Percentiles rank a stretch among this genome's conserved stretches.
Evolutionary conservation across 1,140 invertebrate species (phyloP).

Genomic region (Asobara japonica): DNA sequence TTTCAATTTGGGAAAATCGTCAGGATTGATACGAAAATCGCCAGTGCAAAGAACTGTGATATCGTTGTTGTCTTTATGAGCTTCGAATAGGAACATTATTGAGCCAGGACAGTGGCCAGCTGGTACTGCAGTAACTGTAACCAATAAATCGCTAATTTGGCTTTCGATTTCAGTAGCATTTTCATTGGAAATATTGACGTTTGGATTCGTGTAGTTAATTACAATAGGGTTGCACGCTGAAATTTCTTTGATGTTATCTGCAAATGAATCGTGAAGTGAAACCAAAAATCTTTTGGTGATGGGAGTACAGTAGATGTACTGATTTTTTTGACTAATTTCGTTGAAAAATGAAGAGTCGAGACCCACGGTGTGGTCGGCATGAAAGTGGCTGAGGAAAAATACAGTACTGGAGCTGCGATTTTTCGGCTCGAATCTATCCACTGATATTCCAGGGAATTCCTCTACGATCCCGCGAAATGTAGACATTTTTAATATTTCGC

Average conservation of each 20-base stretch:
- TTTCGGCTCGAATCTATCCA: slow-evolving; percentile 70
- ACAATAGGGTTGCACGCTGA: slow-evolving; percentile 33
- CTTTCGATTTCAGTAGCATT: not conserved
- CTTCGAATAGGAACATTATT: slow-evolving; percentile 78
- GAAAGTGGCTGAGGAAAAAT: slow-evolving; percentile 76
- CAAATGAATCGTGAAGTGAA: not conserved
- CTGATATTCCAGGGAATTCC: slow-evolving; percentile 72
- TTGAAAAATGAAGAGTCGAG: slow-evolving; percentile 56
- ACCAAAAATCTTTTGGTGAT: slow-evolving; percentile 54
- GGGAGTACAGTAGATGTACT: slow-evolving; percentile 56
- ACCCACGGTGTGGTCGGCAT: slow-evolving; percentile 75
- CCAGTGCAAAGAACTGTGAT: slow-evolving; percentile 74
- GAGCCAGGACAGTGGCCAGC: slow-evolving; percentile 80
- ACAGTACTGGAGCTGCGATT: slow-evolving; percentile 64
- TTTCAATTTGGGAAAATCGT: slow-evolving; percentile 68
- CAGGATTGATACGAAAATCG: slow-evolving; percentile 72
- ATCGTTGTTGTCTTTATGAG: slow-evolving; percentile 37
- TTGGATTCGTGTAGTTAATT: slow-evolving; percentile 42
- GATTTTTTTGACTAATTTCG: slow-evolving; percentile 38
- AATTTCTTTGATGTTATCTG: slow-evolving; percentile 52
- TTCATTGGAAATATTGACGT: not conserved
- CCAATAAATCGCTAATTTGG: slow-evolving; percentile 41
- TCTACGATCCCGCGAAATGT: slow-evolving; percentile 71
- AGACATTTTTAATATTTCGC: slow-evolving; percentile 63
- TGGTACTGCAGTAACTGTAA: slow-evolving; percentile 70